Evolutionary conservation across 2,113 vertebrate genomes (phyloP).

Genomic region (Ancistrus triradiatus): DNA sequence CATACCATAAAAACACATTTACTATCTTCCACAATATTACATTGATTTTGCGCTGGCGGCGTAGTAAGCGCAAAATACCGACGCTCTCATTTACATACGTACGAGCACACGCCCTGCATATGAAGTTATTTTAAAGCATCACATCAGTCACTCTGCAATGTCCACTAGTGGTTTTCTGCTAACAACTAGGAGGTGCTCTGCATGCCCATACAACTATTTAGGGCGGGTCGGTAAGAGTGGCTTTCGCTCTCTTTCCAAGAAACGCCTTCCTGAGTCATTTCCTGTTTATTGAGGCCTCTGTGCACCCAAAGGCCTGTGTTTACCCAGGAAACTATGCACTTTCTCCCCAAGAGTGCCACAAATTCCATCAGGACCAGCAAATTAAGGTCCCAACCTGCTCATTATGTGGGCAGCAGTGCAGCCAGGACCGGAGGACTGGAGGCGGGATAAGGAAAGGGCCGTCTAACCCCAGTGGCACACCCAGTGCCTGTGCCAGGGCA

Average conservation of each 20-base stretch:
- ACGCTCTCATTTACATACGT: background rate
- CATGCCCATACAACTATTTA: slow-evolving; percentile 45
- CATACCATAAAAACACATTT: too few species aligned
- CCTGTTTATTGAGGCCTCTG: slow-evolving; percentile 71
- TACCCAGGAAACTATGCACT: slow-evolving; percentile 63
- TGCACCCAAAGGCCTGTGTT: slow-evolving; percentile 58
- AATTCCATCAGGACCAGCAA: slow-evolving; percentile 68
- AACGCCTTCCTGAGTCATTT: slow-evolving; percentile 71
- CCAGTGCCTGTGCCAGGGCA: slow-evolving; percentile 23
- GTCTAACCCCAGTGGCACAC: slow-evolving; percentile 57
- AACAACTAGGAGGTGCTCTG: slow-evolving; percentile 12
- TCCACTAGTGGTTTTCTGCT: background rate
- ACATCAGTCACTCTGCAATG: slow-evolving; percentile 10
- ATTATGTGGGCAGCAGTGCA: slow-evolving; percentile 64
- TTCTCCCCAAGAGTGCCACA: slow-evolving; percentile 61
- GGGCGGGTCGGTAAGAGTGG: slow-evolving; percentile 57
- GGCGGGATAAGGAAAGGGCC: slow-evolving; percentile 56
- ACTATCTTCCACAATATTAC: too few species aligned
- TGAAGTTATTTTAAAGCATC: background rate
- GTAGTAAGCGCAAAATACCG: too few species aligned
- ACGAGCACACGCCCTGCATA: background rate
- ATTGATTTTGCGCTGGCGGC: too few species aligned
- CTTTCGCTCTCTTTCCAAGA: slow-evolving; percentile 62
- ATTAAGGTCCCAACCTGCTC: slow-evolving; percentile 67
- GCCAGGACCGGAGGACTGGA: slow-evolving; percentile 51